phyloP scores from a whole-genome alignment of 2,113 vertebrate genomes.

The Nestor notabilis region DNA sequence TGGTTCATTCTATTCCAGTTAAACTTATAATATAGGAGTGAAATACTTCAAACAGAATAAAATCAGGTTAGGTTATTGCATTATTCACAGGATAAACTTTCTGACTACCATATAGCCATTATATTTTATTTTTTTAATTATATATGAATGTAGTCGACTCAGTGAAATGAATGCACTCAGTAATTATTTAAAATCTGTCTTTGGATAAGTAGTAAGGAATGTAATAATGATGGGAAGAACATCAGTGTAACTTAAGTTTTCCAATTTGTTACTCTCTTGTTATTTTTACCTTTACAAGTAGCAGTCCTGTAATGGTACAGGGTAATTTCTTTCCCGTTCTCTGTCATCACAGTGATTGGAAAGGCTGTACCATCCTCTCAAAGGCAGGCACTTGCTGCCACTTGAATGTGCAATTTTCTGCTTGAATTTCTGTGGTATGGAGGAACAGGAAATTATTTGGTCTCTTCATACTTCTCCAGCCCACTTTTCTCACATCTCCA shows the following conservation, averaged over 20 bases:
- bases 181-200: not conserved
- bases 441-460: not conserved
- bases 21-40: not conserved
- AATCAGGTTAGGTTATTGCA: not conserved
- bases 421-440: not conserved
- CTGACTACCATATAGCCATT: not conserved
- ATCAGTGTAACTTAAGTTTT: not conserved
- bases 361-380: not conserved
- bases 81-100: not conserved
- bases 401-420: not conserved
- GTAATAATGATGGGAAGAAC: not conserved
- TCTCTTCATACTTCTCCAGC: not conserved
- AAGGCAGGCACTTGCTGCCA: not conserved
- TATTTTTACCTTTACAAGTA: not conserved
- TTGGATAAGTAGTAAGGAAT: not conserved
- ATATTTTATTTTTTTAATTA: not conserved
- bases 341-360: not conserved
- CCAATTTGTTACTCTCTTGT: not conserved
- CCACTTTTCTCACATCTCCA: rapidly evolving
- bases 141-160: not conserved
- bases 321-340: not conserved
- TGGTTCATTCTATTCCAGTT: not conserved
- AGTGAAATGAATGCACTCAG: not conserved
- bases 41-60: not conserved
- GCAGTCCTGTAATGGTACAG: not conserved